Percentiles rank a stretch among this genome's conserved stretches.
These are phyloP conservation scores for Pionites leucogaster DNA, from an alignment of 2,113 vertebrate genomes.

Conservation along the genomic window DNA sequence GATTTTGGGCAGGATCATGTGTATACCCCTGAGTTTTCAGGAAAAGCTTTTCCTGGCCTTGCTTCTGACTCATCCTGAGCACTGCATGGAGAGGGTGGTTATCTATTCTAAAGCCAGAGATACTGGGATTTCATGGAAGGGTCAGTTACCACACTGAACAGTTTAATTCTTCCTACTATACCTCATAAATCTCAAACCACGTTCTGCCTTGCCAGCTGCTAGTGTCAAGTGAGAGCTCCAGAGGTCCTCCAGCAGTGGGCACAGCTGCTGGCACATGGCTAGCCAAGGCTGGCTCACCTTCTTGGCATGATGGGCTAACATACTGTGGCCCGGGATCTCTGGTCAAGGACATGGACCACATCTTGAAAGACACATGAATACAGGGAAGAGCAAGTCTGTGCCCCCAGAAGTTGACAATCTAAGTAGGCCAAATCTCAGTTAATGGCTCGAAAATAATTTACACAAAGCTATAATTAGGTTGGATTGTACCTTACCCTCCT, in stretches of 20 bases:
- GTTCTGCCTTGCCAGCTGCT: not conserved
- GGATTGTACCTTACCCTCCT: slow-evolving; percentile 28
- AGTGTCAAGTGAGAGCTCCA: not conserved
- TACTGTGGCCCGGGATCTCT: not conserved
- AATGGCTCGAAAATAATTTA: slow-evolving; percentile 47
- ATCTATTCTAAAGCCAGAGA: fast-evolving
- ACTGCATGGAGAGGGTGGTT: not conserved
- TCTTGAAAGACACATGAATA: not conserved
- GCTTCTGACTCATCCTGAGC: not conserved
- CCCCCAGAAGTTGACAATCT: not conserved
- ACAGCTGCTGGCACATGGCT: not conserved
- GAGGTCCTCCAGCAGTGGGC: not conserved
- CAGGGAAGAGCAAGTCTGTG: not conserved
- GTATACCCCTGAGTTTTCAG: not conserved
- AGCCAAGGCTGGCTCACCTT: not conserved
- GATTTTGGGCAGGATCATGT: not conserved
- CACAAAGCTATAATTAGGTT: slow-evolving; percentile 42
- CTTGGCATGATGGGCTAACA: not conserved
- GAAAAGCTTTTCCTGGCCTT: not conserved
- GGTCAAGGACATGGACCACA: not conserved
- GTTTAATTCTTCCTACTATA: not conserved
- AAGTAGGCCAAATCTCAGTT: slow-evolving; percentile 53
- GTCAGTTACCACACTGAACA: not conserved
- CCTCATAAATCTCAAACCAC: not conserved
- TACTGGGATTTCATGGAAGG: not conserved